Evolutionary conservation across 2,113 vertebrate species (phyloP).

Genomic region (Ciconia stormi): DNA sequence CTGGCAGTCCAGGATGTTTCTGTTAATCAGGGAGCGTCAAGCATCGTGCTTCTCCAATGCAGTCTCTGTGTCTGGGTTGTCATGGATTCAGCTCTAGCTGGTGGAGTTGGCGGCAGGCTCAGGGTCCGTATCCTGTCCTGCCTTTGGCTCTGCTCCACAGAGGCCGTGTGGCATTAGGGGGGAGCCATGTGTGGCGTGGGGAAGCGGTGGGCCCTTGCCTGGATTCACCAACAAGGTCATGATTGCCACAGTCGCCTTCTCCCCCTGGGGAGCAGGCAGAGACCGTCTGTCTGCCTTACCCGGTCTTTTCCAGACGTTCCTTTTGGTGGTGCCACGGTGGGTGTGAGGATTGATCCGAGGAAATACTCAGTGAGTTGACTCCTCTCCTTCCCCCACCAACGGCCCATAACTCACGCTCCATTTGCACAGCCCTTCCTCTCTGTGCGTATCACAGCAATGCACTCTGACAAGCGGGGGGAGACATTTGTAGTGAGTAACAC

Average conservation of each 20-base stretch:
- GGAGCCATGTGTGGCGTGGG: not conserved
- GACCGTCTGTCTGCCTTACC: not conserved
- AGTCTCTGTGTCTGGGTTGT: not conserved
- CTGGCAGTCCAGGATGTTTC: not conserved
- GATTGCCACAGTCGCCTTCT: not conserved
- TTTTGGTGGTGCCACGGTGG: constrained; percentile 12
- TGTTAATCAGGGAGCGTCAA: not conserved
- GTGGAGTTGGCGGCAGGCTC: not conserved
- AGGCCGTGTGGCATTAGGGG: rapidly evolving
- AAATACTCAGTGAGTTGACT: not conserved
- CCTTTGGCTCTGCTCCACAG: not conserved
- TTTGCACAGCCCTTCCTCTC: constrained; percentile 32
- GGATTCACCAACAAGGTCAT: not conserved
- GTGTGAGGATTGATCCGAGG: constrained; percentile 21
- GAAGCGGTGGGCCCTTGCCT: not conserved
- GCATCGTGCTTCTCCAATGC: not conserved
- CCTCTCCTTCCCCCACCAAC: not conserved
- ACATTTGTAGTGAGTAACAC: not conserved
- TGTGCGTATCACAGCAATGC: rapidly evolving
- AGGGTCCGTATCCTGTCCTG: not conserved
- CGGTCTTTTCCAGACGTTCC: constrained; percentile 26
- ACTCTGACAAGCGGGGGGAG: not conserved
- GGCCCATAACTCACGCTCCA: constrained; percentile 24
- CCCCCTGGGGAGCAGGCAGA: not conserved
- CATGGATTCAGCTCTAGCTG: constrained; percentile 42